phyloP scores from a whole-genome alignment of 2,888 invertebrate species.

The Auanema freiburgensis region DNA sequence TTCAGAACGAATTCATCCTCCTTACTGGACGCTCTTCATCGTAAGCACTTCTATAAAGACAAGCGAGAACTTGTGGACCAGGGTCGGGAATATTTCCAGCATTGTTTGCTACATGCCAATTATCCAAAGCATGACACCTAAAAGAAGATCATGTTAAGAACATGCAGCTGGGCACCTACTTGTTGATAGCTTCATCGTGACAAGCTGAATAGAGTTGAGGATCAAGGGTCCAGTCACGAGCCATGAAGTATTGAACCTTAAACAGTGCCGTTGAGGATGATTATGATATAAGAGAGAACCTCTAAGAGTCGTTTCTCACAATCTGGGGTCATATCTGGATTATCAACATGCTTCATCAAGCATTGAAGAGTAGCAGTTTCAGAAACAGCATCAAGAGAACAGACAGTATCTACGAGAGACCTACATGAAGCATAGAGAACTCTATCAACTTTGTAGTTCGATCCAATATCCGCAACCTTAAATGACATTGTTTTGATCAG shows the following conservation, averaged over 20 bases:
- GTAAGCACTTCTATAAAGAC: slow-evolving; percentile 76
- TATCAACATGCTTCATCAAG: slow-evolving; percentile 81
- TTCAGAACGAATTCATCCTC: background rate
- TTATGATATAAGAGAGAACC: slow-evolving; percentile 67
- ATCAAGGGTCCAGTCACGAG: slow-evolving; percentile 89
- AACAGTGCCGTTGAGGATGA: background rate
- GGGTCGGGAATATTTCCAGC: slow-evolving; percentile 73
- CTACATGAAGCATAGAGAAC: slow-evolving; percentile 59
- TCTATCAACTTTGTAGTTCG: slow-evolving; percentile 87
- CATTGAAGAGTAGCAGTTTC: slow-evolving; percentile 77
- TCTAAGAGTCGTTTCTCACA: slow-evolving; percentile 90
- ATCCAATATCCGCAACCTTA: slow-evolving; percentile 84
- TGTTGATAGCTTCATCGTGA: slow-evolving; percentile 78
- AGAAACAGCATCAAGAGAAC: slow-evolving; percentile 52
- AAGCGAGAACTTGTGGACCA: slow-evolving; percentile 84
- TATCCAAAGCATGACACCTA: slow-evolving; percentile 55
- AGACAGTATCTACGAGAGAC: slow-evolving; percentile 52
- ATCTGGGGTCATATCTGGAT: slow-evolving; percentile 80
- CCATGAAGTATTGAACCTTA: slow-evolving; percentile 86
- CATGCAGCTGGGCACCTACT: slow-evolving; percentile 56
- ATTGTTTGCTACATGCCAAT: slow-evolving; percentile 57
- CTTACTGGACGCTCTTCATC: slow-evolving; percentile 62
- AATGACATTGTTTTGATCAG: background rate
- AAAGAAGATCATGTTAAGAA: background rate
- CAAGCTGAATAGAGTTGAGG: slow-evolving; percentile 85